Conservation (phyloP, 2,797 vertebrate genomes). For the Aldrovandia affinis region DNA sequence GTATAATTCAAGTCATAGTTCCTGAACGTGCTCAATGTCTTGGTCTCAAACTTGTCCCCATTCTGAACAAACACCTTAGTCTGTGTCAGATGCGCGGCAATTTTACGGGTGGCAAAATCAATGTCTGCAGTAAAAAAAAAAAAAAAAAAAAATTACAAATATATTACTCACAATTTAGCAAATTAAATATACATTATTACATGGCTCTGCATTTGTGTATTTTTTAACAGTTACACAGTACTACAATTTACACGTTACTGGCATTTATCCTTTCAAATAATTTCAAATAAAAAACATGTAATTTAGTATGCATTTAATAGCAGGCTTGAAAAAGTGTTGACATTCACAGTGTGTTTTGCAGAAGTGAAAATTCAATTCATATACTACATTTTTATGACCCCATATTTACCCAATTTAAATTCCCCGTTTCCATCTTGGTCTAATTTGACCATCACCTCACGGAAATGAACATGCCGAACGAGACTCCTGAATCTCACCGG, state of each 20-base stretch:
- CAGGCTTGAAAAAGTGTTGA: conserved; percentile 47
- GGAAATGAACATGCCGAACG: conserved; percentile 55
- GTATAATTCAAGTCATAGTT: conserved; percentile 87
- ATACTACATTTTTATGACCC: conserved; percentile 57
- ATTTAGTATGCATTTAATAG: conserved; percentile 40
- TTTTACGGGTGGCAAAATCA: conserved; percentile 91
- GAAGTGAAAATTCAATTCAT: conserved; percentile 65
- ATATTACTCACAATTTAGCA: conserved; percentile 15
- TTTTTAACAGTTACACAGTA: conserved; percentile 47
- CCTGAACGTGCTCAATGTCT: conserved; percentile 87
- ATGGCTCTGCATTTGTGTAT: conserved; percentile 22
- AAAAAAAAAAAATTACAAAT: conserved; percentile 31
- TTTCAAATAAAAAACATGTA: conserved; percentile 53
- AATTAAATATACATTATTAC: conserved; percentile 3
- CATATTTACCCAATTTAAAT: conserved; percentile 66
- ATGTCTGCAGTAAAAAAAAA: conserved; percentile 72
- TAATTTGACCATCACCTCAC: conserved; percentile 56
- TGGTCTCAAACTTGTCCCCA: conserved; percentile 84
- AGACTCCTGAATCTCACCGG: conserved; percentile 26
- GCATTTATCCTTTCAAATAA: conserved; percentile 57
- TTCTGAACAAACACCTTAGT: conserved; percentile 86
- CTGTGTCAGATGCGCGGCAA: conserved; percentile 82
- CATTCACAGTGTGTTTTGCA: conserved; percentile 65
- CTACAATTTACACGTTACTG: conserved; percentile 48
- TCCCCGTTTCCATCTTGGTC: conserved; percentile 66